Conservation (phyloP, 53 echinoderm and acorn worm genomes). For the Zoroaster sp. region DNA sequence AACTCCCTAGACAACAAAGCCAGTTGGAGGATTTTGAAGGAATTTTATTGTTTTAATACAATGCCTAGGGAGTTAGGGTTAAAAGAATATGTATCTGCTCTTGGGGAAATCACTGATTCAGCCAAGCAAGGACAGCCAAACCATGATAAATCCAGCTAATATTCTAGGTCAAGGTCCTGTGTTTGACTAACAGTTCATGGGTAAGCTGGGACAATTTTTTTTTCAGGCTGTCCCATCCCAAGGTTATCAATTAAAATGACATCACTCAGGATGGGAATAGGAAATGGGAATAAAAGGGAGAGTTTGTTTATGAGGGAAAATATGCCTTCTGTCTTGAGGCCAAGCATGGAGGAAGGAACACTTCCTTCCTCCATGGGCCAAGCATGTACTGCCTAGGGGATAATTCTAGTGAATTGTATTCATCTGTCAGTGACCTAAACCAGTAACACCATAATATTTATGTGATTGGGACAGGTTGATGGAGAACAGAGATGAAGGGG, state of each 20-base stretch:
- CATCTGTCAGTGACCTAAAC: neutral
- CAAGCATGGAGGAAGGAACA: neutral
- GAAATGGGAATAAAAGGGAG: neutral
- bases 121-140: neutral
- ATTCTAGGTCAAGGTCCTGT: constrained; percentile 5
- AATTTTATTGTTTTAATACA: no score
- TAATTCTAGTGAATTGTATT: neutral
- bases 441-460: neutral
- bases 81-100: neutral
- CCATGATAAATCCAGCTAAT: constrained; percentile 2
- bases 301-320: neutral
- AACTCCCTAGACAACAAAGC: no score
- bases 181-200: constrained; percentile 10
- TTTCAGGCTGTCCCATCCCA: neutral
- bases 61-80: no score
- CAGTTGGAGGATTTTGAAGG: no score
- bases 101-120: neutral
- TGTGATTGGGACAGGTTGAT: neutral
- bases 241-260: constrained; percentile 21
- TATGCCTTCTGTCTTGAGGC: neutral
- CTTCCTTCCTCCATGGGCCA: no score
- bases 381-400: no score
- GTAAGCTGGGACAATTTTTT: neutral
- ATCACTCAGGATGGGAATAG: neutral
- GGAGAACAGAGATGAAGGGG: no score